Percentiles rank a stretch among this genome's conserved stretches.
These are phyloP conservation scores for Leptinotarsa haldemani DNA, from an alignment of 2,888 invertebrate species.

Conservation along the genomic window DNA sequence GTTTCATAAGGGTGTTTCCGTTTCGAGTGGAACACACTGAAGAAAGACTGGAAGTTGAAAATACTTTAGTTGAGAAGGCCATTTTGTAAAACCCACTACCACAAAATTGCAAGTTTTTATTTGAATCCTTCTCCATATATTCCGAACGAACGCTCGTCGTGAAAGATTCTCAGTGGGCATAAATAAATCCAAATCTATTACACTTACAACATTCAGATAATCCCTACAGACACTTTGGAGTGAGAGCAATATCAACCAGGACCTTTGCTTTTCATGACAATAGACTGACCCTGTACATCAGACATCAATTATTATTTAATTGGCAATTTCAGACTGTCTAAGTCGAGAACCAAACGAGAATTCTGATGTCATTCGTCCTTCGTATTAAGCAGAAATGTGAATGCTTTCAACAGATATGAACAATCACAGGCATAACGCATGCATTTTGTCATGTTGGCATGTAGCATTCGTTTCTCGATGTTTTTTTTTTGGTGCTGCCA, in stretches of 20 bases:
- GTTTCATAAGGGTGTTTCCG: no score
- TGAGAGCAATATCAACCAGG: neutral
- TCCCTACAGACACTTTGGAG: neutral
- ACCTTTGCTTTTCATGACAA: neutral
- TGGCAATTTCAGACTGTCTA: conserved; percentile 4
- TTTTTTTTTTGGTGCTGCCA: conserved; percentile 16
- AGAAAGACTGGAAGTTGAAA: no score
- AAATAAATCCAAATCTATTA: neutral
- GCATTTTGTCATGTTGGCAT: conserved; percentile 20
- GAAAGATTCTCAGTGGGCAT: no score
- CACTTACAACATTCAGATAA: neutral
- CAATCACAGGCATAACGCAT: conserved; percentile 19
- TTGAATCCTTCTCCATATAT: no score
- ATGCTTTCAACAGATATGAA: conserved; percentile 33
- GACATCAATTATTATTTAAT: conserved; percentile 1
- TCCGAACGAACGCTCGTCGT: no score
- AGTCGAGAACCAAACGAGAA: neutral
- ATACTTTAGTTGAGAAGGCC: no score
- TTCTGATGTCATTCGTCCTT: conserved; percentile 37
- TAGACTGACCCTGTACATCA: neutral
- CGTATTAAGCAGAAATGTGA: conserved; percentile 34
- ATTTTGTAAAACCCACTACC: no score
- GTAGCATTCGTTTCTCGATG: conserved; percentile 5
- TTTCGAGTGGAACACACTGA: no score
- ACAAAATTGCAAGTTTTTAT: no score